Percentiles rank a stretch among this genome's conserved stretches.
Evolutionary conservation across 1,140 invertebrate species (phyloP).

Genomic region (Temnothorax nylanderi): DNA sequence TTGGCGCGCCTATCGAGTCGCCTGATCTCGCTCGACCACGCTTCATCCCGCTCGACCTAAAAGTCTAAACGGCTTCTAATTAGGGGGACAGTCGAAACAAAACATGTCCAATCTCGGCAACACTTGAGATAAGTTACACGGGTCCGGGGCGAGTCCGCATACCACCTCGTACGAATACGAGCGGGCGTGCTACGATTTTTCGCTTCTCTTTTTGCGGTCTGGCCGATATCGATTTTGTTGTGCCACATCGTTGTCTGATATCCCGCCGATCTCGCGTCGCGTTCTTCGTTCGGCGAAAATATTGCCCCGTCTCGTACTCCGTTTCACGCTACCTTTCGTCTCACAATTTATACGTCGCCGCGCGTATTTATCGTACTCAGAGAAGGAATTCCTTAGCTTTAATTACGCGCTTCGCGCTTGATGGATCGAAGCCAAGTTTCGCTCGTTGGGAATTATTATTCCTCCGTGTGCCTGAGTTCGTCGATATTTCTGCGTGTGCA

Average conservation of each 20-base stretch:
- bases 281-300: slow-evolving; percentile 52
- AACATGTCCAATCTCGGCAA: slow-evolving; percentile 82
- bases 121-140: slow-evolving; percentile 79
- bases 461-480: background rate
- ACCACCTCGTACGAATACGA: slow-evolving; percentile 41
- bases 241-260: slow-evolving; percentile 54
- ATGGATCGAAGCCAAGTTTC: slow-evolving; percentile 33
- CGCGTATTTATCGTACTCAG: slow-evolving; percentile 17
- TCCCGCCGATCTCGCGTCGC: background rate
- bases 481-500: slow-evolving; percentile 9
- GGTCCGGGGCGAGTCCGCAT: slow-evolving; percentile 59
- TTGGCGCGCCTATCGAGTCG: slow-evolving; percentile 51
- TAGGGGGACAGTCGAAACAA: slow-evolving; percentile 83
- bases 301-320: background rate
- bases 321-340: slow-evolving; percentile 1
- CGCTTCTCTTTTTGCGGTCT: slow-evolving; percentile 38
- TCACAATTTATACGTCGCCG: background rate
- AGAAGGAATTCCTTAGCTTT: background rate
- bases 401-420: slow-evolving; percentile 3
- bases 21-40: slow-evolving; percentile 61
- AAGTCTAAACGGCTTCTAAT: slow-evolving; percentile 83
- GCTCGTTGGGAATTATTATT: slow-evolving; percentile 27
- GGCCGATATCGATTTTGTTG: slow-evolving; percentile 43
- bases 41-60: slow-evolving; percentile 64
- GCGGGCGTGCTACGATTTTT: slow-evolving; percentile 21